phyloP scores from a whole-genome alignment of 2,888 invertebrate species.

The Andrena flavipes region DNA sequence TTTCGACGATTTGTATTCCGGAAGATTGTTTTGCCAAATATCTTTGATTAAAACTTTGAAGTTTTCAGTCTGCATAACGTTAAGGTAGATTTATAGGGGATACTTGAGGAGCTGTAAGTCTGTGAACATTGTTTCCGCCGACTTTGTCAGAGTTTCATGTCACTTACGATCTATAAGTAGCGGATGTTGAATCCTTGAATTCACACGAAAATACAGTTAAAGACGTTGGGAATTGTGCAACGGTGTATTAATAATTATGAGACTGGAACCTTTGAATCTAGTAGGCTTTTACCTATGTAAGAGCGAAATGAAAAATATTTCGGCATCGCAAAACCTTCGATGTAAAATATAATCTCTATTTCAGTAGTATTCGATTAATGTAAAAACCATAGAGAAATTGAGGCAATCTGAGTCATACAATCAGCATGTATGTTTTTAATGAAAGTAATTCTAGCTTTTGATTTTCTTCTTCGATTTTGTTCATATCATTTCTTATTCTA shows the following conservation, averaged over 20 bases:
- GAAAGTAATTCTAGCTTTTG: neutral
- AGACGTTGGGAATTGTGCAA: constrained; percentile 5
- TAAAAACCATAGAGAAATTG: constrained; percentile 37
- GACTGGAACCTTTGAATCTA: constrained; percentile 58
- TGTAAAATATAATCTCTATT: constrained; percentile 41
- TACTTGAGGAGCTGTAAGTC: constrained; percentile 9
- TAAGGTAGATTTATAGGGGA: constrained; percentile 6
- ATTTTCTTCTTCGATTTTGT: constrained; percentile 39
- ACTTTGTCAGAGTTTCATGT: constrained; percentile 12
- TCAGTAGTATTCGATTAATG: constrained; percentile 44
- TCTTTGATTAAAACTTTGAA: constrained; percentile 56
- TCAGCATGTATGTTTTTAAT: constrained; percentile 15
- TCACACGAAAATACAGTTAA: neutral
- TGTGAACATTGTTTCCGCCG: constrained; percentile 17
- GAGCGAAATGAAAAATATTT: constrained; percentile 39
- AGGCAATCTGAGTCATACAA: constrained; percentile 30
- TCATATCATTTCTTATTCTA: constrained; percentile 61
- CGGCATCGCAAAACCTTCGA: constrained; percentile 34
- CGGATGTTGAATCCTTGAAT: neutral
- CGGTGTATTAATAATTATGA: constrained; percentile 45
- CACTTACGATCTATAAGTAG: neutral
- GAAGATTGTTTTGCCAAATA: constrained; percentile 69
- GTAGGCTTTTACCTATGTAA: constrained; percentile 38
- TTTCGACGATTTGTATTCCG: constrained; percentile 64
- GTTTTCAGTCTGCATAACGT: constrained; percentile 54